phyloP scores from a whole-genome alignment of 2,113 vertebrate genomes.

The Gymnorhina tibicen region DNA sequence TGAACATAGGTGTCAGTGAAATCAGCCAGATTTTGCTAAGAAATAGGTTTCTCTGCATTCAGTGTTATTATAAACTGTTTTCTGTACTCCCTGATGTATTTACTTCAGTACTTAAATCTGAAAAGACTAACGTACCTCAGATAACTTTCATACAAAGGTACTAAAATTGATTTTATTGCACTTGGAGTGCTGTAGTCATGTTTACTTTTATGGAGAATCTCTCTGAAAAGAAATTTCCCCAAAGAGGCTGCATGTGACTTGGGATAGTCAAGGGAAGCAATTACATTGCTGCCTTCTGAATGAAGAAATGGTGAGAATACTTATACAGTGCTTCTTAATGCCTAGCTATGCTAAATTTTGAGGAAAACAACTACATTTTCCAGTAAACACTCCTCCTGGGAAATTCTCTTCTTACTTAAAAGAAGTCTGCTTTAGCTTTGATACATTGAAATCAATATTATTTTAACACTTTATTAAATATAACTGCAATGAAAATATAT shows the following conservation, averaged over 20 bases:
- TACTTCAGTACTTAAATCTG: not conserved
- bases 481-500: not conserved
- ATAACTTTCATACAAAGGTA: not conserved
- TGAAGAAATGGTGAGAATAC: not conserved
- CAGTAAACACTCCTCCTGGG: not conserved
- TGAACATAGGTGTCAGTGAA: not conserved
- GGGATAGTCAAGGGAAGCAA: not conserved
- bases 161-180: not conserved
- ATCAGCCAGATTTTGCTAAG: not conserved
- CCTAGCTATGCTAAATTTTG: not conserved
- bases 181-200: not conserved
- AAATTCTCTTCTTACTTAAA: not conserved
- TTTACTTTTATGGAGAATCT: not conserved
- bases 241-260: not conserved
- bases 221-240: not conserved
- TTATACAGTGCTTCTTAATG: not conserved
- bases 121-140: not conserved
- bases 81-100: not conserved
- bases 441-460: not conserved
- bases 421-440: not conserved
- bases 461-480: not conserved
- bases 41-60: not conserved
- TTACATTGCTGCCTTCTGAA: not conserved
- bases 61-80: not conserved
- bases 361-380: not conserved